These are phyloP conservation scores for Neogobius melanostomus DNA, from an alignment of 2,113 vertebrate genomes.

Conservation along the genomic window DNA sequence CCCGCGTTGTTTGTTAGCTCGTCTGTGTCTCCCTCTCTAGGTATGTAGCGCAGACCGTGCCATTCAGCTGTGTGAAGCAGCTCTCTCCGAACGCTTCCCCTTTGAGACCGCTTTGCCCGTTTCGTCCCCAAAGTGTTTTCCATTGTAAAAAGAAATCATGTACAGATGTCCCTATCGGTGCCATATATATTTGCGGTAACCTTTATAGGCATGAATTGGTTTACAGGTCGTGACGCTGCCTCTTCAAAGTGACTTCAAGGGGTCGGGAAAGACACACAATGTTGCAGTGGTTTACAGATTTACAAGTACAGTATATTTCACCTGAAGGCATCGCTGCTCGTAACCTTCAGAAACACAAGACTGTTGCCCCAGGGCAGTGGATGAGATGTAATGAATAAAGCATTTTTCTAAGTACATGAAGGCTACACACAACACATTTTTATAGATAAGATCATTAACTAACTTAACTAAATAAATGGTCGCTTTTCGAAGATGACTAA, in stretches of 20 bases:
- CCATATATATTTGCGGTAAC: conserved; percentile 39
- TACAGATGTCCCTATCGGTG: conserved; percentile 20
- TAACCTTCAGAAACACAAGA: conserved; percentile 35
- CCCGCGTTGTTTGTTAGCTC: conserved; percentile 41
- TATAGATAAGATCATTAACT: not conserved
- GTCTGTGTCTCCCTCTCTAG: conserved; percentile 18
- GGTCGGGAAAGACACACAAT: conserved; percentile 15
- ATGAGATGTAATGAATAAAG: conserved; percentile 1
- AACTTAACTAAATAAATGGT: too few relatives aligned
- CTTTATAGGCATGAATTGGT: conserved; percentile 33
- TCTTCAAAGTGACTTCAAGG: conserved; percentile 43
- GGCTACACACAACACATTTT: not conserved
- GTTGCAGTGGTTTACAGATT: not conserved
- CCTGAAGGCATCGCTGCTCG: not conserved
- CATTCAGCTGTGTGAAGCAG: conserved; percentile 43
- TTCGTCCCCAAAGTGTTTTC: conserved; percentile 49
- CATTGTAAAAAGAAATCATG: conserved; percentile 7
- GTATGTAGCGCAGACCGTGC: conserved; percentile 50
- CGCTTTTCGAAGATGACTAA: too few relatives aligned
- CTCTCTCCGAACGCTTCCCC: conserved; percentile 50
- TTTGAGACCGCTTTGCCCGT: conserved; percentile 55
- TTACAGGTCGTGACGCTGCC: conserved; percentile 31
- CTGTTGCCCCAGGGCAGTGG: conserved; percentile 12
- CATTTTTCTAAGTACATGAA: not conserved
- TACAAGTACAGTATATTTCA: conserved; percentile 2